Conservation (phyloP, 2,888 invertebrate species). For the Elmis aenea region DNA sequence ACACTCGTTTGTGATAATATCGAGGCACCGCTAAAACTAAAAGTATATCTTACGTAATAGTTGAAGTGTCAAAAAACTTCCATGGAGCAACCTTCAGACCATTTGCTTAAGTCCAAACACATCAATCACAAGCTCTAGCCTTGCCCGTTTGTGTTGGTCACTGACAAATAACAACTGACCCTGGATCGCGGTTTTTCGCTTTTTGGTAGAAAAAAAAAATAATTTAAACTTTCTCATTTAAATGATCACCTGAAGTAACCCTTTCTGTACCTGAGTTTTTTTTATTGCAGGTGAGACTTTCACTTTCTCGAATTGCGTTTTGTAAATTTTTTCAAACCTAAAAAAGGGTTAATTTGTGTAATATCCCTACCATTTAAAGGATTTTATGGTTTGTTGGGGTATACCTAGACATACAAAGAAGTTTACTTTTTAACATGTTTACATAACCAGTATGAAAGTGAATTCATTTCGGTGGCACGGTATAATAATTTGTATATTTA, state of each 20-base stretch:
- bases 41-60: too few relatives aligned
- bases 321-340: conserved; percentile 6
- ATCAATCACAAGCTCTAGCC: conserved; percentile 27
- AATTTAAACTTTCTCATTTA: conserved; percentile 6
- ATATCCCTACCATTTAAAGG: conserved; percentile 15
- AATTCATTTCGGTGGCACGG: too few relatives aligned
- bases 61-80: too few relatives aligned
- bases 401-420: too few relatives aligned
- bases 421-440: too few relatives aligned
- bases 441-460: too few relatives aligned
- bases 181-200: conserved; percentile 42
- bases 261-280: conserved; percentile 23
- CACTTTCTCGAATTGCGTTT: conserved; percentile 32
- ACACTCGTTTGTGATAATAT: too few relatives aligned
- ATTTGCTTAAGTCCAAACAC: conserved; percentile 19
- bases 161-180: conserved; percentile 35
- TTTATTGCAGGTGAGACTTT: conserved; percentile 38
- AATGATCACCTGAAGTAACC: conserved; percentile 11
- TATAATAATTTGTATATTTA: too few relatives aligned
- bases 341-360: conserved; percentile 18
- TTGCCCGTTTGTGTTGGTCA: conserved; percentile 18
- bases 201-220: conserved; percentile 24
- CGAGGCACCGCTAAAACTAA: too few relatives aligned
- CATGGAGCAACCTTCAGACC: too few relatives aligned
- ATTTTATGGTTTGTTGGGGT: too few relatives aligned